Evolutionary conservation across 2,888 invertebrate genomes (phyloP).

Genomic region (Eilema sororculum): DNA sequence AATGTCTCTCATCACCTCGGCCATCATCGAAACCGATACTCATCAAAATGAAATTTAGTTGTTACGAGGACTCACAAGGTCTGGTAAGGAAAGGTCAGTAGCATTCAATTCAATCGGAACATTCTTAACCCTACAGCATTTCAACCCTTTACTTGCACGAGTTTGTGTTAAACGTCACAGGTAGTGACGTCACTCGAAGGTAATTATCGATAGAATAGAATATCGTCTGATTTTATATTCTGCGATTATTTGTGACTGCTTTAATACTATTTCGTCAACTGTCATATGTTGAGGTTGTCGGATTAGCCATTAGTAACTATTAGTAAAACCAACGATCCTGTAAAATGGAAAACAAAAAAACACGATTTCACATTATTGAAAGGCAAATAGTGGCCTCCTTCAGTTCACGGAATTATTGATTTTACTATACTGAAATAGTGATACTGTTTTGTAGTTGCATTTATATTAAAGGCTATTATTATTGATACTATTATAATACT

Average conservation of each 20-base stretch:
- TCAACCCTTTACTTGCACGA: conserved; percentile 20
- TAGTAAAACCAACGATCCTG: too few relatives aligned
- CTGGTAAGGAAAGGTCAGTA: conserved; percentile 13
- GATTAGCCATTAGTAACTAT: too few relatives aligned
- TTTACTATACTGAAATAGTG: too few relatives aligned
- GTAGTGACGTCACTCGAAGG: conserved; percentile 31
- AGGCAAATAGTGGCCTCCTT: too few relatives aligned
- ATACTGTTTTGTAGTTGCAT: background rate
- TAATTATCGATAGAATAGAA: background rate
- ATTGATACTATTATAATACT: too few relatives aligned
- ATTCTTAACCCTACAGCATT: conserved; percentile 20
- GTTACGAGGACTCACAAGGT: conserved; percentile 12
- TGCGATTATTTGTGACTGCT: background rate
- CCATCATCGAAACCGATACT: background rate
- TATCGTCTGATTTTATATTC: background rate
- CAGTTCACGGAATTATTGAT: too few relatives aligned
- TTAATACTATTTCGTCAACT: too few relatives aligned
- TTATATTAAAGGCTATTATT: background rate
- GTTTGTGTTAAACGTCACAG: conserved; percentile 37
- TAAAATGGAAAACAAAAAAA: too few relatives aligned
- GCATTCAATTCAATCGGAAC: conserved; percentile 13
- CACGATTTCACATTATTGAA: too few relatives aligned
- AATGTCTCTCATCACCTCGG: too few relatives aligned
- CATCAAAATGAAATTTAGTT: background rate
- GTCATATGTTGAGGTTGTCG: too few relatives aligned